Evolutionary conservation across 2,797 vertebrate genomes (phyloP).

Genomic region (Enteromius mattozi): DNA sequence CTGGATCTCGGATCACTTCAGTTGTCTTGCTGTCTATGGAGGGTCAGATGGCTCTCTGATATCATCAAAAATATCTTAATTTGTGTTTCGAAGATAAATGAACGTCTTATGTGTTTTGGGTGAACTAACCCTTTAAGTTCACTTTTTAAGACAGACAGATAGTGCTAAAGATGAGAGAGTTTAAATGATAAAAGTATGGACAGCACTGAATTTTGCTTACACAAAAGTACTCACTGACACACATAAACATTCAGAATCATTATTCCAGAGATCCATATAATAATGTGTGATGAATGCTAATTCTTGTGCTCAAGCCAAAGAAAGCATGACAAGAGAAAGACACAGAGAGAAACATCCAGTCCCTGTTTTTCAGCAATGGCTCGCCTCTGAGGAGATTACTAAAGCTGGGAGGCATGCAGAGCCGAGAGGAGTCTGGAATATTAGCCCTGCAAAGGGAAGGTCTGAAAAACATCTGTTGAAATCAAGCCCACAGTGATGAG

Average conservation of each 20-base stretch:
- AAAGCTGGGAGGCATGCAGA: constrained; percentile 52
- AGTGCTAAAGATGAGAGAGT: not conserved
- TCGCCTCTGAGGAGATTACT: constrained; percentile 53
- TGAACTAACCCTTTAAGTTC: not conserved
- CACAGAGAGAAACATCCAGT: not conserved
- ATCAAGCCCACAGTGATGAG: constrained; percentile 53
- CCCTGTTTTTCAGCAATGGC: constrained; percentile 35
- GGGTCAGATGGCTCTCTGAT: too few species aligned
- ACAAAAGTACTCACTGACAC: not conserved
- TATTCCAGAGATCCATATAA: not conserved
- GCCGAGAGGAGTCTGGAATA: constrained; percentile 47
- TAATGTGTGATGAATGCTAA: constrained; percentile 9
- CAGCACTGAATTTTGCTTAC: not conserved
- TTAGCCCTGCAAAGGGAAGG: constrained; percentile 45
- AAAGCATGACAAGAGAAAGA: constrained; percentile 13
- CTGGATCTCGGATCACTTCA: too few species aligned
- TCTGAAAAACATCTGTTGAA: constrained; percentile 58
- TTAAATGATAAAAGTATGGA: not conserved
- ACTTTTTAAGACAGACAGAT: not conserved
- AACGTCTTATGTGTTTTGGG: too few species aligned
- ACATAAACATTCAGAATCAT: not conserved
- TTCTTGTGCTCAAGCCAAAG: not conserved
- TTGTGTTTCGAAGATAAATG: too few species aligned
- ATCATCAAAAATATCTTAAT: too few species aligned
- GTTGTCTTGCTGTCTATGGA: too few species aligned